These are phyloP conservation scores for Oryzias woworae DNA, from an alignment of 2,113 vertebrate species.

Conservation along the genomic window DNA sequence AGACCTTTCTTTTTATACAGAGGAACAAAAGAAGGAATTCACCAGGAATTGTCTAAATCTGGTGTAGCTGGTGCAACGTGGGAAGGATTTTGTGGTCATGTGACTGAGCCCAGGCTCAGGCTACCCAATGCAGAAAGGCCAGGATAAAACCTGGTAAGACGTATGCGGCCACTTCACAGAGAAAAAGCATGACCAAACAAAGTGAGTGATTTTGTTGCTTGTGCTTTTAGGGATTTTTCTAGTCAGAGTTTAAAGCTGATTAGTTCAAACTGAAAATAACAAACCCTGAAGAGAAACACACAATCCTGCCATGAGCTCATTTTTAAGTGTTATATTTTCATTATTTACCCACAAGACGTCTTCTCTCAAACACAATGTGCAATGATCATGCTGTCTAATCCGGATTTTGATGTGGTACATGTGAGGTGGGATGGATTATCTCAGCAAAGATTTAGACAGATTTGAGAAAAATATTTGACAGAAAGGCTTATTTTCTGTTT, in stretches of 20 bases:
- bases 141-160: conserved; percentile 7
- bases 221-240: conserved; percentile 19
- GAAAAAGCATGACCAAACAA: background rate
- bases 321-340: too few relatives aligned
- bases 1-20: conserved; percentile 21
- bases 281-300: too few relatives aligned
- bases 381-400: too few relatives aligned
- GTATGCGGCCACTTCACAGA: conserved; percentile 1
- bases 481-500: too few relatives aligned
- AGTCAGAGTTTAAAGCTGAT: conserved; percentile 5
- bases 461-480: too few relatives aligned
- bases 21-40: conserved; percentile 58
- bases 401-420: too few relatives aligned
- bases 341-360: too few relatives aligned
- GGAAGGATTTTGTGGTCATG: conserved; percentile 56
- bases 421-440: too few relatives aligned
- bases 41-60: conserved; percentile 22
- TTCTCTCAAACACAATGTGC: too few relatives aligned
- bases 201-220: conserved; percentile 6
- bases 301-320: too few relatives aligned
- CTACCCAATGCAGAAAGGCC: conserved; percentile 38
- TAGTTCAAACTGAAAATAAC: too few relatives aligned
- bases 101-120: conserved; percentile 46
- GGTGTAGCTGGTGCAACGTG: conserved; percentile 34
- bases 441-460: too few relatives aligned